Conservation (phyloP, 37 sponge, comb jelly and placozoan species). For the Chondrilla cf. caribensis region DNA sequence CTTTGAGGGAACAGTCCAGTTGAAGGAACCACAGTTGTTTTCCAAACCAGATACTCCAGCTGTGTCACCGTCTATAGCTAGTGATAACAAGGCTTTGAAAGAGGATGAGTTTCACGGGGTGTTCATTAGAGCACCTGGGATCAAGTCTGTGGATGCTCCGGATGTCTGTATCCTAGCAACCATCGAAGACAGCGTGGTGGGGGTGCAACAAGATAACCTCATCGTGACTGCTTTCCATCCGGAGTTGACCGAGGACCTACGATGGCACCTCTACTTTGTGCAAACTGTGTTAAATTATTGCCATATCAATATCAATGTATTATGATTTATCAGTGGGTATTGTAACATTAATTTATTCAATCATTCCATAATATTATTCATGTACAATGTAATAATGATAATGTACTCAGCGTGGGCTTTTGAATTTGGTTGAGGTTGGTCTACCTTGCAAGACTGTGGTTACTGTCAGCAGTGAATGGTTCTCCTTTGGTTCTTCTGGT, state of each 20-base stretch:
- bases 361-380: too few relatives aligned
- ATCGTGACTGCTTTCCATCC: conserved; percentile 77
- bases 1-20: conserved; percentile 53
- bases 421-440: too few relatives aligned
- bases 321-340: neutral
- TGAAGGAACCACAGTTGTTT: conserved; percentile 31
- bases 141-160: conserved; percentile 26
- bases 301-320: neutral
- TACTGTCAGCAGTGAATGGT: too few relatives aligned
- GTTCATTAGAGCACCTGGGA: conserved; percentile 74
- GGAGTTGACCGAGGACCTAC: conserved; percentile 58
- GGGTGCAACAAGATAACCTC: conserved; percentile 58
- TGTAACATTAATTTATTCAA: neutral
- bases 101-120: conserved; percentile 53
- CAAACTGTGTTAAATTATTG: neutral
- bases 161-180: conserved; percentile 22
- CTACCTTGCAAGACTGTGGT: too few relatives aligned
- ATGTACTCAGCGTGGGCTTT: too few relatives aligned
- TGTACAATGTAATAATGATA: too few relatives aligned
- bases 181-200: conserved; percentile 33
- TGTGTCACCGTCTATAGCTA: neutral
- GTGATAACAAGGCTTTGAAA: too few relatives aligned
- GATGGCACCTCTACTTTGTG: conserved; percentile 68
- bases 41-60: neutral
- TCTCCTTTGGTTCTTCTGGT: too few relatives aligned